phyloP scores from a whole-genome alignment of 2,113 vertebrate species.

The Sorex fumeus region DNA sequence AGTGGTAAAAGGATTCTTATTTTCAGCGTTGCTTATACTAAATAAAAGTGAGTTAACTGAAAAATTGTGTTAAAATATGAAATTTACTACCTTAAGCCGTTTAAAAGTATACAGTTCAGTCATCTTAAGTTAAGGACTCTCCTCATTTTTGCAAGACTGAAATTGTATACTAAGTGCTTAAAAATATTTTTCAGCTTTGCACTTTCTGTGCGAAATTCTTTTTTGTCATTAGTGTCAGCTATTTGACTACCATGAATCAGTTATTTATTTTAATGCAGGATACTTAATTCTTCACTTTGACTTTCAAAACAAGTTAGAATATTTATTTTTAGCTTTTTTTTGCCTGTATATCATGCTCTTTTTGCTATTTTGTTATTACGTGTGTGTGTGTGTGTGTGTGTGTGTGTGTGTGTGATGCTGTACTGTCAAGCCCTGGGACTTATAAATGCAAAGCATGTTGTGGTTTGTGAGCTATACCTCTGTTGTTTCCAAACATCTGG shows the following conservation, averaged over 20 bases:
- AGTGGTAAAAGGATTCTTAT: too few relatives aligned
- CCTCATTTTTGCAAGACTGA: background rate
- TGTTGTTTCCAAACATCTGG: too few relatives aligned
- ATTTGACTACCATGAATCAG: constrained; percentile 36
- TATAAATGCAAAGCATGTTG: too few relatives aligned
- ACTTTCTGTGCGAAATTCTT: constrained; percentile 46
- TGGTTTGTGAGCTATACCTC: too few relatives aligned
- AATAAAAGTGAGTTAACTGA: background rate
- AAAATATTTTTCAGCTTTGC: background rate
- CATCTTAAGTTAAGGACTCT: constrained; percentile 5
- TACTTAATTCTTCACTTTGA: constrained; percentile 22
- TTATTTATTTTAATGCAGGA: constrained; percentile 29
- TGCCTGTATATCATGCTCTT: too few relatives aligned
- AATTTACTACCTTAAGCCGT: background rate
- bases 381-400: too few relatives aligned
- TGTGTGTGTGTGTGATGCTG: too few relatives aligned
- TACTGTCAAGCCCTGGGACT: too few relatives aligned
- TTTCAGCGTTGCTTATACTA: too few relatives aligned
- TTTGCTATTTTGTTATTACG: too few relatives aligned
- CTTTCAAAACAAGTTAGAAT: background rate
- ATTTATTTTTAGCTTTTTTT: background rate
- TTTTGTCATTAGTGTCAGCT: background rate
- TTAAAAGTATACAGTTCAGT: constrained; percentile 25
- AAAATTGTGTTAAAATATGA: constrained; percentile 6
- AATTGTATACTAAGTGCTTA: background rate